Base-by-base conservation (phyloP, 1,140 invertebrate genomes). In the Caerostris extrusa region DNA sequence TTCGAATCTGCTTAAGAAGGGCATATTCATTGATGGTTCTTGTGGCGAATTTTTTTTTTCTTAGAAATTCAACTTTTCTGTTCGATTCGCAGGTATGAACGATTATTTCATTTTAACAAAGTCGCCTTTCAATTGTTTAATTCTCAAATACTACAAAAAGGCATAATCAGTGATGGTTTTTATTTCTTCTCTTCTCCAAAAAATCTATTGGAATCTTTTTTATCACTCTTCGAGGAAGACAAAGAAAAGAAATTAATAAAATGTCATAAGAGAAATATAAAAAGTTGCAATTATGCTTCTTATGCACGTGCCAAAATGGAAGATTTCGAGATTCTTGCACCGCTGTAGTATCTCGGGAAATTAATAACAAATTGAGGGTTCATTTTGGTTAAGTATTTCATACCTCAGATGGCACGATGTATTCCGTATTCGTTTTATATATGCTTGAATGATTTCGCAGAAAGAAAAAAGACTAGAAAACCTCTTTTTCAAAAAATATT, bases 91-190 rank as follows among this genome's bases (percentile, higher is more conserved):
- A 34, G 85, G 67, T 64, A 57, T 53, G 61, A 88, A 67, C 61
- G 67, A 88, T 88, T 88, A 88, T 88, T 88, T 67, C 86, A 67
- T 88, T 67, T 88, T 67, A 88, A 67, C 86, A 88, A 88, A 50
- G 53, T 60, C 58, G 58, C 86, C 83, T 88, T 88, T 50, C 86
- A 88, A 88, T 88, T 88, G 86, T 88, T 88, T 67, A 88, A 88
- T 88, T 88, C 67, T 88, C 58, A 64, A 88, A 53, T 34, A 88
- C 86, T 67, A 19, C 61, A 19, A 58, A 88, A 88, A 88, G 86
- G 61, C 53, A 67, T 67, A 88, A 67, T 88, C 61, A 77, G 71
- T 34, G 10, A 50, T 5, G 5, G 14, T 8, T 77, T 77, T 8
- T 53, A 53, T 77, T 14, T 8, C 3, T 77, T 71, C 1, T 19